Evolutionary conservation across 2,113 vertebrate genomes (phyloP).

Genomic region (Salminus brasiliensis): DNA sequence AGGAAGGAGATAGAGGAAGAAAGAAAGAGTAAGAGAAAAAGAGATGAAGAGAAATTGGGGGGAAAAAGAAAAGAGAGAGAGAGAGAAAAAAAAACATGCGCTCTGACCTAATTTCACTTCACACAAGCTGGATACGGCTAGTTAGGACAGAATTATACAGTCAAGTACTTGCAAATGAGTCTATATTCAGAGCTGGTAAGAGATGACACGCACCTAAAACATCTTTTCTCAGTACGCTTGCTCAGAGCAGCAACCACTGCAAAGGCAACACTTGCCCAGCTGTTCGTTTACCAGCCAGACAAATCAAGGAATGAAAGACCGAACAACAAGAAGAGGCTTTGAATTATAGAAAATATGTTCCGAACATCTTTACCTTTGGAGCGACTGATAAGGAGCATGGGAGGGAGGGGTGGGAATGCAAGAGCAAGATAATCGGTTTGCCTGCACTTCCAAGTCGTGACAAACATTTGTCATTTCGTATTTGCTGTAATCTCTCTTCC

Average conservation of each 20-base stretch:
- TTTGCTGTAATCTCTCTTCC: conserved; percentile 23
- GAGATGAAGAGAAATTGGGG: not conserved
- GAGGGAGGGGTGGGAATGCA: not conserved
- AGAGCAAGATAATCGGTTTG: conserved; percentile 20
- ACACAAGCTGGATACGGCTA: conserved; percentile 43
- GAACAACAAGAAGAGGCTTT: not conserved
- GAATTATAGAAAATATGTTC: not conserved
- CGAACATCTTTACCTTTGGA: conserved; percentile 25
- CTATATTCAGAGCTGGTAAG: conserved; percentile 19
- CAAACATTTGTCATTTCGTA: conserved; percentile 27
- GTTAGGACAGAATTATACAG: conserved; percentile 47
- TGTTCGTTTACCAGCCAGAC: not conserved
- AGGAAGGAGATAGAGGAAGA: conserved; percentile 20
- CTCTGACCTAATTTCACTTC: conserved; percentile 53
- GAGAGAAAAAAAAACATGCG: conserved; percentile 4
- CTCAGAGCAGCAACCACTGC: not conserved
- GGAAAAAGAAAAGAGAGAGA: too few species aligned
- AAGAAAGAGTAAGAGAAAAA: not conserved
- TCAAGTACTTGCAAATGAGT: conserved; percentile 51
- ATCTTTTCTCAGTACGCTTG: not conserved
- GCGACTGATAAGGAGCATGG: conserved; percentile 2
- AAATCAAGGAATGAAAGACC: not conserved
- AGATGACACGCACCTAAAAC: not conserved
- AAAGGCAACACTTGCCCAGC: not conserved
- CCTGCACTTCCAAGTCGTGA: not conserved